A percentile compares a stretch with the other conserved stretches of the same genome.
phyloP scores from a whole-genome alignment of 64 coral and sea anemone species.

The Montipora sp. region DNA sequence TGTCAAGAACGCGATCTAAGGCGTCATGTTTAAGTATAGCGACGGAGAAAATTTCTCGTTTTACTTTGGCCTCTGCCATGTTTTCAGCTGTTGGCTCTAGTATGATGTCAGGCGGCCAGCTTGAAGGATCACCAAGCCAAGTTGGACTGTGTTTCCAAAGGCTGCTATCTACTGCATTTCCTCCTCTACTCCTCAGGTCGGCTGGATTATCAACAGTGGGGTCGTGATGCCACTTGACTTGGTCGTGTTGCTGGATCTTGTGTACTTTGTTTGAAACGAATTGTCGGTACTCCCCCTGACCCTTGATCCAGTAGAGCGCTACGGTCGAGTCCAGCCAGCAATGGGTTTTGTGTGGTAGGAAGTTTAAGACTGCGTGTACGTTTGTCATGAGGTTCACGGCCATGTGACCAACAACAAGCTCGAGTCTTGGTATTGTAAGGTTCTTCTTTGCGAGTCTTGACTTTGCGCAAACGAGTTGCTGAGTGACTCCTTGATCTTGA shows the following conservation, averaged over 20 bases:
- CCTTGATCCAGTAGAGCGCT: no score
- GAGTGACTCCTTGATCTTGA: slow-evolving; percentile 16
- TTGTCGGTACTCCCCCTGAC: not conserved
- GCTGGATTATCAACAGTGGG: not conserved
- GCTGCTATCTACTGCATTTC: not conserved
- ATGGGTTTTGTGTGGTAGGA: no score
- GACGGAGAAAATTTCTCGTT: slow-evolving; percentile 2
- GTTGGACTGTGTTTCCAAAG: not conserved
- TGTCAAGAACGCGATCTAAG: no score
- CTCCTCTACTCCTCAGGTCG: no score
- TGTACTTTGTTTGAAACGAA: slow-evolving; percentile 22
- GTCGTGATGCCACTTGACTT: not conserved
- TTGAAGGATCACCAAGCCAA: not conserved
- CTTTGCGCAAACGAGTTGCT: no score
- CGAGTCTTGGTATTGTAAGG: no score
- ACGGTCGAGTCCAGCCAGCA: not conserved
- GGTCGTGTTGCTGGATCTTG: no score
- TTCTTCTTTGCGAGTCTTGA: no score
- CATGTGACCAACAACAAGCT: no score
- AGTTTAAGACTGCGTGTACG: no score
- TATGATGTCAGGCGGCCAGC: slow-evolving; percentile 7
- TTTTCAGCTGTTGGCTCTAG: slow-evolving; percentile 20
- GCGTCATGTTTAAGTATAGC: not conserved
- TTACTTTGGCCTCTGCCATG: slow-evolving; percentile 30
- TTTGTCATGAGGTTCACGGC: no score